A percentile compares a stretch with the other conserved stretches of the same genome.
Conservation (phyloP, 2,113 vertebrate species). For the Calyptomena viridis region DNA sequence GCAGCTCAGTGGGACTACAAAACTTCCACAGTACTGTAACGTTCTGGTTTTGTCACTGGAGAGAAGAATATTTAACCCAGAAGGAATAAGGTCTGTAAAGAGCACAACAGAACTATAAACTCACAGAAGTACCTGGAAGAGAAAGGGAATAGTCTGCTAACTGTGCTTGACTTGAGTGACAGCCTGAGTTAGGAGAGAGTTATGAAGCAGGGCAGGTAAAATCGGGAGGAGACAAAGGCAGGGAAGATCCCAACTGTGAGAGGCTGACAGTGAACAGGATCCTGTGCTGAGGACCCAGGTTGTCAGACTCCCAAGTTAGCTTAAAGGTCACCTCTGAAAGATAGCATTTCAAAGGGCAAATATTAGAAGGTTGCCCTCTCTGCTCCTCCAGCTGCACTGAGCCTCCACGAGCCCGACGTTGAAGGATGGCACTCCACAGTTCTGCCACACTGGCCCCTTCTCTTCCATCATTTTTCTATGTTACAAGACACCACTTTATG, state of each 20-base stretch:
- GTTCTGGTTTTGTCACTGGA: background rate
- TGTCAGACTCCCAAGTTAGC: conserved; percentile 53
- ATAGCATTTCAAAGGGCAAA: conserved; percentile 47
- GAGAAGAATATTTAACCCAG: background rate
- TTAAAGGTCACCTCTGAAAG: conserved; percentile 59
- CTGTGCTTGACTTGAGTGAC: background rate
- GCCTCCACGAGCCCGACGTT: conserved; percentile 15
- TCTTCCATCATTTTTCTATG: conserved; percentile 35
- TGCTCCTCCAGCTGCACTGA: conserved; percentile 51
- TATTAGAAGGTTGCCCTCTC: conserved; percentile 28
- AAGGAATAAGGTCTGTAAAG: background rate
- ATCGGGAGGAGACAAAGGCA: background rate
- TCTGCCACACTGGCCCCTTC: background rate
- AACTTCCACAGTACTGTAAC: background rate
- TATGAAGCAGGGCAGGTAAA: background rate
- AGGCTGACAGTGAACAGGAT: background rate
- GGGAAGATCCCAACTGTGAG: background rate
- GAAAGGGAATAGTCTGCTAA: background rate
- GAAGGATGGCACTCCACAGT: conserved; percentile 32
- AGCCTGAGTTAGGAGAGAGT: background rate
- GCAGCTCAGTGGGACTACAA: background rate
- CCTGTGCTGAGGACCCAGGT: background rate
- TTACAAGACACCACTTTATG: conserved; percentile 35
- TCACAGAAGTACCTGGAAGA: background rate
- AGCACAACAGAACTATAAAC: background rate